Conservation (phyloP, 2,113 vertebrate species). For the Albula glossodonta region DNA sequence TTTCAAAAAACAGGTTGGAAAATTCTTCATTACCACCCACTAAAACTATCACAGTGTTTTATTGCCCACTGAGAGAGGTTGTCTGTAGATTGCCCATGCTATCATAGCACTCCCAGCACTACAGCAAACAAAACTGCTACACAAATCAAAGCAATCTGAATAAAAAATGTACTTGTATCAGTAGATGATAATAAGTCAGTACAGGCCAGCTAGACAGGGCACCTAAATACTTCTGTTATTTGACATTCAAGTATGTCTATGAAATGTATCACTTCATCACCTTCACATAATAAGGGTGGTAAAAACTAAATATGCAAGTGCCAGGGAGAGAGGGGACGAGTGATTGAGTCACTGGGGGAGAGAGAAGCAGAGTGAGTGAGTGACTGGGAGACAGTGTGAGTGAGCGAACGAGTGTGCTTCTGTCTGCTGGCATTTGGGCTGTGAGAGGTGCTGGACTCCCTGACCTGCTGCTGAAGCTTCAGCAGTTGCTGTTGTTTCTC, state of each 20-base stretch:
- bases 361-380: neutral
- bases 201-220: too few species aligned
- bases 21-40: neutral
- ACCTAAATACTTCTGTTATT: too few species aligned
- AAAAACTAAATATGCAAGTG: too few species aligned
- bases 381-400: neutral
- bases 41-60: neutral
- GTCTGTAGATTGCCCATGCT: neutral
- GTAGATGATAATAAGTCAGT: too few species aligned
- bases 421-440: neutral
- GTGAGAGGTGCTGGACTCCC: neutral
- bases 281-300: too few species aligned
- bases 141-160: neutral
- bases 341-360: neutral
- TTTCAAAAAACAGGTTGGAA: neutral
- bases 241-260: too few species aligned
- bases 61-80: neutral
- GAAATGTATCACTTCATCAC: too few species aligned
- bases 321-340: neutral
- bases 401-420: neutral
- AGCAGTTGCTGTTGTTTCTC: constrained; percentile 99
- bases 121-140: too few species aligned
- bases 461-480: constrained; percentile 99
- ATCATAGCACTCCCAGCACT: neutral
- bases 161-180: too few species aligned